Evolutionary conservation across 2,888 invertebrate species (phyloP).

Genomic region (Agrenia bidenticulata): DNA sequence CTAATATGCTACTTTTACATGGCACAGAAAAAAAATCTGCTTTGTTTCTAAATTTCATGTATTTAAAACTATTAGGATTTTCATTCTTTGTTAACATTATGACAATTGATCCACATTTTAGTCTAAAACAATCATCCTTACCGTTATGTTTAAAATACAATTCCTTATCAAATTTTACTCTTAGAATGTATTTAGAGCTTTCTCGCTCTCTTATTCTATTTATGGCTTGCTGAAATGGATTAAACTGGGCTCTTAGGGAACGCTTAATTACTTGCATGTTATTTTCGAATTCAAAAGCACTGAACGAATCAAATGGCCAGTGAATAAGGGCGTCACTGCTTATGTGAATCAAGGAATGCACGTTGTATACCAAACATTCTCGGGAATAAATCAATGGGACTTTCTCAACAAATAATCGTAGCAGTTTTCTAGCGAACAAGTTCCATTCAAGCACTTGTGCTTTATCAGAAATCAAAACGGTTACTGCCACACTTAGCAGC

Average conservation of each 20-base stretch:
- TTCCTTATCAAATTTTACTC: no score
- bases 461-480: neutral
- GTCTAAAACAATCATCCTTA: no score
- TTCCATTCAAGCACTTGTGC: constrained; percentile 17
- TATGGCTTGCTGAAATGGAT: no score
- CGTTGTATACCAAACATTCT: constrained; percentile 55
- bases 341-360: constrained; percentile 55
- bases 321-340: constrained; percentile 54
- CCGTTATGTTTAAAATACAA: no score
- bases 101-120: no score
- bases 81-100: no score
- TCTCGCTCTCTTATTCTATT: no score
- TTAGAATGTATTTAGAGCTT: no score
- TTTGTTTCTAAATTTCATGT: no score
- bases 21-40: no score
- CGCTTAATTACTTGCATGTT: constrained; percentile 51
- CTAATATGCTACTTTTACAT: no score
- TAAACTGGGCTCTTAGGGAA: constrained; percentile 18
- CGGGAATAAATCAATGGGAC: constrained; percentile 54
- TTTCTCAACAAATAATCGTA: constrained; percentile 52
- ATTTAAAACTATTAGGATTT: no score
- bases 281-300: constrained; percentile 55
- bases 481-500: neutral
- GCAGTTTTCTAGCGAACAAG: constrained; percentile 44
- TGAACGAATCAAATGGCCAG: constrained; percentile 54